These are phyloP conservation scores for Macroteleia sp. DNA, from an alignment of 2,888 invertebrate genomes.

Conservation along the genomic window DNA sequence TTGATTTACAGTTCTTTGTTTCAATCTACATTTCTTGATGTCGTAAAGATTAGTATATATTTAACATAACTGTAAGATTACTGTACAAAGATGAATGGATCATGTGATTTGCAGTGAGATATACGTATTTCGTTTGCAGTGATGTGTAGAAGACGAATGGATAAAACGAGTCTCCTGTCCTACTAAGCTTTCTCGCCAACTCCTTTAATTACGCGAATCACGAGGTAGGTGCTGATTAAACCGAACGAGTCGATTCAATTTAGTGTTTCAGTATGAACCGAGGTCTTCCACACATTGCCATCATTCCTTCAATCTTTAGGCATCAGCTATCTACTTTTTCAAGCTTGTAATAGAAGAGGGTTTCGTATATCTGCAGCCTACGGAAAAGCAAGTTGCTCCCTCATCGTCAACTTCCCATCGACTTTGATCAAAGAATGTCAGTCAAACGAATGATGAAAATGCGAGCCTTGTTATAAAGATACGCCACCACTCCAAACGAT, in stretches of 20 bases:
- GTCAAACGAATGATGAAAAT: conserved; percentile 20
- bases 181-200: conserved; percentile 17
- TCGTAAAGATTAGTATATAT: too few species aligned
- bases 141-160: conserved; percentile 7
- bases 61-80: too few species aligned
- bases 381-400: conserved; percentile 8
- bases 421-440: conserved; percentile 31
- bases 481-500: conserved; percentile 14
- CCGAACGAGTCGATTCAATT: conserved; percentile 60
- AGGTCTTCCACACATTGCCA: neutral
- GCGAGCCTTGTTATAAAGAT: conserved; percentile 24
- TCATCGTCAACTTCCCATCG: conserved; percentile 11
- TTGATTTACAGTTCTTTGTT: too few species aligned
- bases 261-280: conserved; percentile 40
- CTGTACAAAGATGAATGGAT: too few species aligned
- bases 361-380: conserved; percentile 3
- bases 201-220: conserved; percentile 64
- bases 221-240: conserved; percentile 55
- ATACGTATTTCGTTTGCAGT: conserved; percentile 26
- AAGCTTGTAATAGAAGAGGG: conserved; percentile 25
- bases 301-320: neutral
- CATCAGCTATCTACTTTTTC: conserved; percentile 4
- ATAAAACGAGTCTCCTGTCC: conserved; percentile 24
- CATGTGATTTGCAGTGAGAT: conserved; percentile 13
- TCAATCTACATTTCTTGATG: too few species aligned